Evolutionary conservation across 1,140 invertebrate species (phyloP), one percentile per base, ranked within the genome.

Genomic region (Eumeta japonica): DNA sequence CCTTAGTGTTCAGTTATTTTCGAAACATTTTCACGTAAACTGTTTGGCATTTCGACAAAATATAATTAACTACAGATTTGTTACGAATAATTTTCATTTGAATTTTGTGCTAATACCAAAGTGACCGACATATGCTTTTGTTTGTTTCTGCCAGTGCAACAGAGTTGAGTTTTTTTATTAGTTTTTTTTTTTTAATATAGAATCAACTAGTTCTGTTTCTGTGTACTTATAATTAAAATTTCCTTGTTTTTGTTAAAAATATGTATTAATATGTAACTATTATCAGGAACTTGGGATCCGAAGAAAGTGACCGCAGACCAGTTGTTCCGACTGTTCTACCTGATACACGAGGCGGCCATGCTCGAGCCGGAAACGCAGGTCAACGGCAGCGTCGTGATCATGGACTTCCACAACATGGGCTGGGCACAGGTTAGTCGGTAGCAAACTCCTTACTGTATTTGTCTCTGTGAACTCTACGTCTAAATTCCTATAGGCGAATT

Each of bases 381-480:
- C 10, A 79, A 80, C 28, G 87, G 88, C 10, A 81, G 80, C 0
- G 83, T 90, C 14, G 87, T 89, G 3, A 78, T 92, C 28, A 87
- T 91, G 82, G 88, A 92, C 59, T 90, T 88, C 55, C 78, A 89
- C 41, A 83, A 84, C 2, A 72, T 92, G 45, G 76, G 79, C 27
- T 83, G 87, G 80, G 82, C 81, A 59, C 88, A 92, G 76, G 78
- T 81, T 37, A 52, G 50, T 41, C n/a, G 20, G 20, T 7, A n/a
- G 20, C n/a, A 5, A n/a, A 24, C n/a, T 24, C 5, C 5, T 24
- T 7, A 7, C 20, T 24, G 20, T 24, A 24, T 7, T 7, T 7
- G 20, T 7, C 5, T 7, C 20, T 24, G 20, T 5, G n/a, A 24
- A 24, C 5, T n/a, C 20, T 7, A 24, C 20, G n/a, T 7, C 20